Conservation (phyloP, 2,888 invertebrate species). For the Therioaphis trifolii region DNA sequence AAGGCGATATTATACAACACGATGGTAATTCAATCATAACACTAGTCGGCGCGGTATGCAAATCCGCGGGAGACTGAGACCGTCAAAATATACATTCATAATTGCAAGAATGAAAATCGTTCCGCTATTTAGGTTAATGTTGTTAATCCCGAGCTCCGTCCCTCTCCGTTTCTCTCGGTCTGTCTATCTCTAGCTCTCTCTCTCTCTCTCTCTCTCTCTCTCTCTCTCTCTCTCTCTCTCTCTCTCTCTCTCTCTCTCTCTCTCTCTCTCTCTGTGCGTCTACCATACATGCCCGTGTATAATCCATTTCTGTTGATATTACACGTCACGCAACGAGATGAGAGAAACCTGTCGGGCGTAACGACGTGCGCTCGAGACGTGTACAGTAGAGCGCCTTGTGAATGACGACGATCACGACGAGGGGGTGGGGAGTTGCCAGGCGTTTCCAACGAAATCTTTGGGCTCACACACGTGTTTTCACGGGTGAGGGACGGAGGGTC, state of each 20-base stretch:
- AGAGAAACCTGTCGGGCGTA: neutral
- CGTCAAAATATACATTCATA: constrained; percentile 45
- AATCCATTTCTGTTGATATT: constrained; percentile 45
- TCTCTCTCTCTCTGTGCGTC: neutral
- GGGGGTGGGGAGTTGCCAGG: neutral
- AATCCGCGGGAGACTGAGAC: constrained; percentile 5
- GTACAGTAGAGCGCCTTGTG: no score
- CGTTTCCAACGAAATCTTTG: neutral
- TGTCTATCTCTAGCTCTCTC: no score
- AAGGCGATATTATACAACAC: neutral
- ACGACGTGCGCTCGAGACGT: neutral
- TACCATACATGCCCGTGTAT: neutral
- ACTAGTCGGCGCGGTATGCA: constrained; percentile 27
- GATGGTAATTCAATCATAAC: constrained; percentile 39
- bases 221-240: no score
- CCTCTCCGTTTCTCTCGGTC: no score
- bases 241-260: no score
- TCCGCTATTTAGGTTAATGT: constrained; percentile 49
- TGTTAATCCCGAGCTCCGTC: constrained; percentile 30
- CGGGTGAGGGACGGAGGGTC: neutral
- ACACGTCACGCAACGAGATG: neutral
- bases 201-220: no score
- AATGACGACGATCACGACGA: neutral
- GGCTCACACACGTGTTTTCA: neutral
- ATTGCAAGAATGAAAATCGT: constrained; percentile 39